Evolutionary conservation across 2,797 vertebrate genomes (phyloP), one percentile per base, ranked within the genome.

Genomic region (Lophotriccus pileatus): DNA sequence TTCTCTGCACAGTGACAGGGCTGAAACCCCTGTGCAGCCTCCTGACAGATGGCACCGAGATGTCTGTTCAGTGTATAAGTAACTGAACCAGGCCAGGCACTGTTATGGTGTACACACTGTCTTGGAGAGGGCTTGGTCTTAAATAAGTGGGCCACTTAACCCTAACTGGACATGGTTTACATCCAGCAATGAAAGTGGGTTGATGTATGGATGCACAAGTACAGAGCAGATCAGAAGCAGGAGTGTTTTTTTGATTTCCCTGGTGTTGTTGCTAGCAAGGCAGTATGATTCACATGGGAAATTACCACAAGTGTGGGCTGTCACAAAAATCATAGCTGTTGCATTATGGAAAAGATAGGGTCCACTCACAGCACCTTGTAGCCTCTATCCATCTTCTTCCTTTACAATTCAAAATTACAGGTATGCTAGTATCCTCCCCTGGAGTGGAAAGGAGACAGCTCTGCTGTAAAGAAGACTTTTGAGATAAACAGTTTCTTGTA

Each of bases 101-200:
- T 24, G 7, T 18, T 41, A 36, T 69, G 64, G n/a, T 32, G 44
- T 9, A 32, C 7, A 5, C 1, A 0, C 4, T 37, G 21, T 30
- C 13, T 55, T 19, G 28, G 25, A 34, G 39, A 63, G 59, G 68
- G 25, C 20, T 79, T 43, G 37, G 22, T 66, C 39, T 74, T 30
- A 37, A 27, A 0, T 24, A 28, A 37, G 3, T 0, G 0, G 7
- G 36, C 23, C 22, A 5, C 3, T 32, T 84, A 55, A 63, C 36
- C 37, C 50, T 37, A 14, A 14, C 14, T 73, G 47, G 22, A 6
- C 0, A 0, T 46, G 37, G 20, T 41, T 79, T 68, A 9, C n/a
- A 27, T 14, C 30, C 59, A 73, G 7, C 50, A 39, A 11, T 6
- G 27, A 14, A 25, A 55, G 34, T 7, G 19, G 14, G n/a, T 13